Base-by-base conservation (phyloP, 2,797 vertebrate genomes). In the Tarsius wallacei region DNA sequence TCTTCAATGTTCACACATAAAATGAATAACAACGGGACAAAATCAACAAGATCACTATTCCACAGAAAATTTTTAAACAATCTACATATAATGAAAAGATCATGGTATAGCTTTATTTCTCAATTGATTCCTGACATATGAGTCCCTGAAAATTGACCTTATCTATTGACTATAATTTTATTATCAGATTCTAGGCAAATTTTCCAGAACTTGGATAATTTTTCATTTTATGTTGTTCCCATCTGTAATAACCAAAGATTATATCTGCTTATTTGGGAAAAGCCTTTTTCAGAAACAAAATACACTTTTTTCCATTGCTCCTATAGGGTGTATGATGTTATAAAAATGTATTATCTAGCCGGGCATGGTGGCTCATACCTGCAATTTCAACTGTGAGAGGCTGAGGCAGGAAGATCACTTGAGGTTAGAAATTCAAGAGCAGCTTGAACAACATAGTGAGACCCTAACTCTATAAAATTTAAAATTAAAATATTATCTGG, bases 141-240 rank as follows among this genome's bases (percentile, higher is more conserved):
- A 90, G 94, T 95, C 49, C 84, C 70, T 93, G 49, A 88, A 92
- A 84, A 87, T 57, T 94, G 63, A 93, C 87, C 77, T 97, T 57
- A 28, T 73, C 59, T 42, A 80, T 31, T 94, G 74, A 93, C 70
- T 36, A 90, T 96, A 96, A 51, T 83, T 95, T 85, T 61, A 68
- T 57, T 94, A 90, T 96, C 64, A 94, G n/a, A 6, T 88, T 82
- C 82, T 91, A 76, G 96, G 95, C 81, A 95, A 76, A 95, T 57
- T 55, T 96, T 71, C 14, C 22, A 57, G 59, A 53, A 87, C 24
- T 51, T 96, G 33, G 1, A n/a, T 24, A 28, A 53, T 21, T 22
- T 51, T 91, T 91, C 17, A 87, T 64, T 83, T 97, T 76, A 51
- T 68, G 68, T 22, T 70, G 36, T 66, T 74, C 21, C 5, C 80